Conservation (phyloP, 2,888 invertebrate species). For the Eudasyphora cyanicolor region DNA sequence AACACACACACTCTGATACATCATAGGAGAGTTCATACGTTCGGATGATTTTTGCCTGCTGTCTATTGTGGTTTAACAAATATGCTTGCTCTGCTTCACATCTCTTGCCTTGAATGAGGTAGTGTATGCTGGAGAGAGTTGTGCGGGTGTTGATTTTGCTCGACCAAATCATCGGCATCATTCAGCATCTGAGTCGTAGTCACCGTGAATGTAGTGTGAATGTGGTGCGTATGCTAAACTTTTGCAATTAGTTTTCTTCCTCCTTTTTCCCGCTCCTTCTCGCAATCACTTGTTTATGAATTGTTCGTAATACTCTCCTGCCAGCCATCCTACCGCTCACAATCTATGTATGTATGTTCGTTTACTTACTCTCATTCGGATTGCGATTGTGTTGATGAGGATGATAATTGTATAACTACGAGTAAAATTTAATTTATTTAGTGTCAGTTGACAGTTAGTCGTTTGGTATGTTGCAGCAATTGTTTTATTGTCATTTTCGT, state of each 20-base stretch:
- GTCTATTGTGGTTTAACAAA: conserved; percentile 47
- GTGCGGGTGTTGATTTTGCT: conserved; percentile 39
- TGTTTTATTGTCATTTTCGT: conserved; percentile 64
- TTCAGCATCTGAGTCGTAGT: not conserved
- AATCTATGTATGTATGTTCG: no score
- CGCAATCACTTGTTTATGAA: not conserved
- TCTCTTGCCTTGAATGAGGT: not conserved
- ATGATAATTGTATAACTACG: conserved; percentile 62
- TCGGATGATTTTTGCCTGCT: conserved; percentile 4
- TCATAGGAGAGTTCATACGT: not conserved
- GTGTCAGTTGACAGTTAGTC: conserved; percentile 68
- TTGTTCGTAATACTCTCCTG: no score
- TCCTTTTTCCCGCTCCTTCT: conserved; percentile 32
- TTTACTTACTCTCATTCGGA: not conserved
- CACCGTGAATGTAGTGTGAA: not conserved
- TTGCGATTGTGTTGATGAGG: conserved; percentile 23
- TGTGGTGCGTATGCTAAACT: conserved; percentile 51
- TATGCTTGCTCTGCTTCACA: conserved; percentile 31
- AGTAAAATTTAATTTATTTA: conserved; percentile 68
- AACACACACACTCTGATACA: not conserved
- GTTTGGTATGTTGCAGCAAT: conserved; percentile 67
- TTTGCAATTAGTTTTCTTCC: conserved; percentile 62
- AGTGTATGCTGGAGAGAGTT: no score
- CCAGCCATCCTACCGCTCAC: not conserved
- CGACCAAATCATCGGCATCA: conserved; percentile 5